These are phyloP conservation scores for Prochilodus magdalenae DNA, from an alignment of 2,113 vertebrate species.

Conservation along the genomic window DNA sequence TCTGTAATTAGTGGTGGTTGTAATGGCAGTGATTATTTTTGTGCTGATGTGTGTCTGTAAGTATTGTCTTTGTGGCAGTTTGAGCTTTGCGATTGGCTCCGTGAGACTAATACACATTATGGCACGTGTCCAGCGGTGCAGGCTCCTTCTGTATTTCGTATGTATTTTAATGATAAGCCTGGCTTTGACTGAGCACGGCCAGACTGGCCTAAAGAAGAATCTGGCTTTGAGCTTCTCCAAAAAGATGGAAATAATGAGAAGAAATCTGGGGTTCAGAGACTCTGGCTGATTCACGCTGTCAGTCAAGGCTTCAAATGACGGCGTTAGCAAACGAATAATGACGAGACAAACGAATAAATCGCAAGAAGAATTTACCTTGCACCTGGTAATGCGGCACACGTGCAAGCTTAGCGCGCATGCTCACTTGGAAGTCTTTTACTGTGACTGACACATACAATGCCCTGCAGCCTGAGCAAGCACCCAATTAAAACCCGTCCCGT, in stretches of 20 bases:
- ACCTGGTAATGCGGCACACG: neutral
- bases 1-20: constrained; percentile 14
- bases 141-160: neutral
- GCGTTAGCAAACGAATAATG: neutral
- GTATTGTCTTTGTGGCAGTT: neutral
- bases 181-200: neutral
- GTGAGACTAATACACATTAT: neutral
- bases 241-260: neutral
- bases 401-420: neutral
- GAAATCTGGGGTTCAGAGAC: neutral
- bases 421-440: constrained; percentile 11
- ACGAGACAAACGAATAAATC: constrained; percentile 16
- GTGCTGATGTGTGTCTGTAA: no score
- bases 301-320: neutral
- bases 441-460: constrained; percentile 42
- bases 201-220: neutral
- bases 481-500: constrained; percentile 50
- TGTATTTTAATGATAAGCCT: no score
- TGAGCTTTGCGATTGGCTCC: neutral
- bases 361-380: neutral
- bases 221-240: neutral
- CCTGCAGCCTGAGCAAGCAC: constrained; percentile 38
- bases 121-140: neutral
- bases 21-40: neutral
- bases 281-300: neutral